These are phyloP conservation scores for Lophotriccus pileatus DNA, from an alignment of 2,797 vertebrate species.

Conservation along the genomic window DNA sequence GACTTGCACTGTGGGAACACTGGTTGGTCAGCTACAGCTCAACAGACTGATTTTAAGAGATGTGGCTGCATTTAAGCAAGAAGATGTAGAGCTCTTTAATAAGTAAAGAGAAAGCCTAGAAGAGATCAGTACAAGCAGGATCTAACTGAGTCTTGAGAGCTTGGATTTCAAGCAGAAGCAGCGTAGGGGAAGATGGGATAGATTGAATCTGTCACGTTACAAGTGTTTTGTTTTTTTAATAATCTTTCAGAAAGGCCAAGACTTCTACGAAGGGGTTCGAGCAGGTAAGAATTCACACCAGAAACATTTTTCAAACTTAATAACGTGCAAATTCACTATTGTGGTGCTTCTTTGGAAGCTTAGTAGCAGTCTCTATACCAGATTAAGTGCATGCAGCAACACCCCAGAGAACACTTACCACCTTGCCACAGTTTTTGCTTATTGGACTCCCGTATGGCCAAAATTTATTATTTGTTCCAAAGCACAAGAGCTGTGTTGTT, in stretches of 20 bases:
- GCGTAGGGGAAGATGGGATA: not conserved
- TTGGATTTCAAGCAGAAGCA: not conserved
- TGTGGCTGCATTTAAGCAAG: not conserved
- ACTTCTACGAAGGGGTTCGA: constrained; percentile 86
- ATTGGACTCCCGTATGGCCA: not conserved
- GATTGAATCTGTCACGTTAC: not conserved
- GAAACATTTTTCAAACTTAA: not conserved
- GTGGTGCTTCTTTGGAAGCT: not conserved
- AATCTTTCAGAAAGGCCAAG: constrained; percentile 80
- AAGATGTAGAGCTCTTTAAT: not conserved
- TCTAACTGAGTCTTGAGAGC: not conserved
- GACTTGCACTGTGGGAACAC: not conserved
- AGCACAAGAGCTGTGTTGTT: not conserved
- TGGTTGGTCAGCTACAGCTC: not conserved
- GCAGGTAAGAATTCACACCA: constrained; percentile 76
- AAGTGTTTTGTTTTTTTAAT: not conserved
- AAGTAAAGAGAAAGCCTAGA: not conserved
- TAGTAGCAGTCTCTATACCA: too few species aligned
- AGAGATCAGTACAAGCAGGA: not conserved
- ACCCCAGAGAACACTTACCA: not conserved
- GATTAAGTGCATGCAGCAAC: not conserved
- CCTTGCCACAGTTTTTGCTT: not conserved
- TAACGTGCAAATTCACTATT: not conserved
- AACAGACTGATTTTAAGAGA: not conserved
- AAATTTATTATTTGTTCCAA: not conserved